phyloP scores from a whole-genome alignment of 2,888 invertebrate genomes.

The Oscheius sp. region DNA sequence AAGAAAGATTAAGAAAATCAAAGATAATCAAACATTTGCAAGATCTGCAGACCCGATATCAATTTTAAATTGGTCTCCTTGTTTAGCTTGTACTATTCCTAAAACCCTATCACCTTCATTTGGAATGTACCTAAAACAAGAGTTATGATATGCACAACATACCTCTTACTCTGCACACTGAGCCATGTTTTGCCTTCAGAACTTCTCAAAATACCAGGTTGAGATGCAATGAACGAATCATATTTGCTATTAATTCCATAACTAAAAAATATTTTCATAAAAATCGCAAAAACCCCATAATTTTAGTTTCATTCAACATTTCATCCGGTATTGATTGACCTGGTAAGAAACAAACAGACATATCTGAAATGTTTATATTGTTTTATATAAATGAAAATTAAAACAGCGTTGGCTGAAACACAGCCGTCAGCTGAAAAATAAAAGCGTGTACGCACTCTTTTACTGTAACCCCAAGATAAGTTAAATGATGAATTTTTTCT shows the following conservation, averaged over 20 bases:
- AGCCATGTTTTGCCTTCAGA: constrained; percentile 50
- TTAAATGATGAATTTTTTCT: too few species aligned
- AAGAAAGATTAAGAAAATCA: background rate
- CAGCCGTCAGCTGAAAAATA: too few species aligned
- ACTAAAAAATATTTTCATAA: constrained; percentile 26
- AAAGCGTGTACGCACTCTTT: too few species aligned
- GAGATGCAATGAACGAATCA: constrained; percentile 34
- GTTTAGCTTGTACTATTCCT: constrained; percentile 60
- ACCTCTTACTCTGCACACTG: constrained; percentile 54
- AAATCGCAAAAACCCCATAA: background rate
- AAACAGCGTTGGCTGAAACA: too few species aligned
- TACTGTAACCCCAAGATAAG: too few species aligned
- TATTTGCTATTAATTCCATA: constrained; percentile 51
- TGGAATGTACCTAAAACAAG: constrained; percentile 62
- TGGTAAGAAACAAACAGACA: constrained; percentile 8
- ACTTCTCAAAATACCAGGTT: constrained; percentile 45
- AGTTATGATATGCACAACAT: background rate
- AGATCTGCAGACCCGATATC: constrained; percentile 65
- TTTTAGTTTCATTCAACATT: background rate
- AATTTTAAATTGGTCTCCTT: constrained; percentile 64
- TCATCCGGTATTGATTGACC: constrained; percentile 7
- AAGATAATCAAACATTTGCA: constrained; percentile 45
- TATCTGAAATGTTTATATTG: too few species aligned
- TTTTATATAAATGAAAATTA: too few species aligned
- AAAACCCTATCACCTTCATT: constrained; percentile 64